phyloP scores from a whole-genome alignment of 2,113 vertebrate genomes.

The Rhegmatorhina hoffmannsi region DNA sequence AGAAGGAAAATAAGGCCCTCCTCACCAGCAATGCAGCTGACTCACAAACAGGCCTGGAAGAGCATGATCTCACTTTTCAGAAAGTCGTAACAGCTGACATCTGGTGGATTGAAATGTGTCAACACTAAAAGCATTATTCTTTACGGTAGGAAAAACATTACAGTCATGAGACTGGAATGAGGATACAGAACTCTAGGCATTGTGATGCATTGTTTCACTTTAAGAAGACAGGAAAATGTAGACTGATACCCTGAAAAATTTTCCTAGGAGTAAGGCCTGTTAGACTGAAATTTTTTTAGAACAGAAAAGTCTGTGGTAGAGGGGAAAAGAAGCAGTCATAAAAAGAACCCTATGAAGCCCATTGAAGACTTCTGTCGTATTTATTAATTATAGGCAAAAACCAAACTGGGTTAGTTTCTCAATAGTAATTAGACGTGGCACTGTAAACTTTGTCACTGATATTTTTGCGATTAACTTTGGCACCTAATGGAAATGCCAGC shows the following conservation, averaged over 20 bases:
- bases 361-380: background rate
- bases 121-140: background rate
- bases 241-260: background rate
- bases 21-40: background rate
- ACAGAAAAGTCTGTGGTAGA: background rate
- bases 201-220: background rate
- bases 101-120: slow-evolving; percentile 30
- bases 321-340: rapidly evolving
- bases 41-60: background rate
- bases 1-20: background rate
- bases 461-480: background rate
- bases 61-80: slow-evolving; percentile 6
- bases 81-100: slow-evolving; percentile 19
- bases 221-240: background rate
- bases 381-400: background rate
- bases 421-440: background rate
- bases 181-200: background rate
- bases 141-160: background rate
- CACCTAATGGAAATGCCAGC: background rate
- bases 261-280: background rate
- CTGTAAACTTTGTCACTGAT: background rate
- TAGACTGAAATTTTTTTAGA: background rate
- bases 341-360: background rate
- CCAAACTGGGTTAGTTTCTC: background rate
- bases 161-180: background rate